Percentiles rank a stretch among this genome's conserved stretches.
Evolutionary conservation across 2,888 invertebrate genomes (phyloP).

Genomic region (Neocrepidodera transversa): DNA sequence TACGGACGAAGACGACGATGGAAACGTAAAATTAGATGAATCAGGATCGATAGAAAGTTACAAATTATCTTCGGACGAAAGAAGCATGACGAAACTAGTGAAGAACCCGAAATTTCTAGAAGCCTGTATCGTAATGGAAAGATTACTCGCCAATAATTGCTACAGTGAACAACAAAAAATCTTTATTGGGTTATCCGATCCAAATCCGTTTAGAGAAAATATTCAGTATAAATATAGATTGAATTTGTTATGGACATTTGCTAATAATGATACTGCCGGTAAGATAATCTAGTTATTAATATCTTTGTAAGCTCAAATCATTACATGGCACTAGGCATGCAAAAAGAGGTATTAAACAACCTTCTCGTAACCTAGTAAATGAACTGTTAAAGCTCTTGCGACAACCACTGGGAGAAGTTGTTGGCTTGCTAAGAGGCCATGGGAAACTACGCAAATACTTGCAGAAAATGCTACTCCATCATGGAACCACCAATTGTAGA

Average conservation of each 20-base stretch:
- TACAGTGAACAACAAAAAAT: conserved; percentile 72
- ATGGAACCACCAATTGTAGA: too few relatives aligned
- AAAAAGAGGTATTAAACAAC: too few relatives aligned
- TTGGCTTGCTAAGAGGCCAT: too few relatives aligned
- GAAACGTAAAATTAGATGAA: conserved; percentile 40
- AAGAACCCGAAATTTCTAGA: conserved; percentile 64
- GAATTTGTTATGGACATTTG: conserved; percentile 73
- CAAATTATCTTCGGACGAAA: conserved; percentile 51
- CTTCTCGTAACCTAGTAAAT: too few relatives aligned
- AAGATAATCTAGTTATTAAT: too few relatives aligned
- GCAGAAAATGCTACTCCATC: too few relatives aligned
- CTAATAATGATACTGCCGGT: conserved; percentile 61
- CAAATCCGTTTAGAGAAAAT: conserved; percentile 68
- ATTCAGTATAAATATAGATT: conserved; percentile 72
- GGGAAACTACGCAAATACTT: too few relatives aligned
- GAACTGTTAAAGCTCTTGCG: too few relatives aligned
- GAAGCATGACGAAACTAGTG: conserved; percentile 54
- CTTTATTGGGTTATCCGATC: conserved; percentile 69
- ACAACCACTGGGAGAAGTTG: too few relatives aligned
- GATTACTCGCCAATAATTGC: conserved; percentile 74
- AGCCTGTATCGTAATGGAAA: conserved; percentile 71
- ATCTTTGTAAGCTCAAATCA: too few relatives aligned
- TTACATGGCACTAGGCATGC: too few relatives aligned
- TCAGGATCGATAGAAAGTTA: conserved; percentile 47
- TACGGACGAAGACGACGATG: conserved; percentile 44